Evolutionary conservation across 2,888 invertebrate species (phyloP).

Genomic region (Campopleginae sp.): DNA sequence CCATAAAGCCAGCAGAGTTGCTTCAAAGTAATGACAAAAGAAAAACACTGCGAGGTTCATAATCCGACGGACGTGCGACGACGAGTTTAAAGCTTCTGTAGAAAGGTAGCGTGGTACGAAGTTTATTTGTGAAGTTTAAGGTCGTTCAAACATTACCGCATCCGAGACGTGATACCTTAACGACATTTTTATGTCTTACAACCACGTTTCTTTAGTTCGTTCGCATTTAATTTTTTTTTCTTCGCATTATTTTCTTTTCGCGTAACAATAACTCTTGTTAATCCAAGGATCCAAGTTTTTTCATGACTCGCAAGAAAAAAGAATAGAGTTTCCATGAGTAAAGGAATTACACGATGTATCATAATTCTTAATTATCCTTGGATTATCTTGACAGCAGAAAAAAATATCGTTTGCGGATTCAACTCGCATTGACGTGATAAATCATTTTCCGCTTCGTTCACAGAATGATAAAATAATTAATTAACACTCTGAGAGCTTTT

Average conservation of each 20-base stretch:
- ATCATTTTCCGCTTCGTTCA: not conserved
- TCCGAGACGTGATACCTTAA: slow-evolving; percentile 19
- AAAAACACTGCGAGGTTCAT: not conserved
- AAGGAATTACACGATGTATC: not conserved
- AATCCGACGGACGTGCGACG: slow-evolving; percentile 20
- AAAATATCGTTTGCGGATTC: not conserved
- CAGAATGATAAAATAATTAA: not conserved
- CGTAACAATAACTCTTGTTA: not conserved
- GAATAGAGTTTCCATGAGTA: not conserved
- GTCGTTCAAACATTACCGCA: slow-evolving; percentile 16
- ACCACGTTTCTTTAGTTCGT: slow-evolving; percentile 11
- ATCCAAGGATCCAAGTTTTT: not conserved
- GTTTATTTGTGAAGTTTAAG: slow-evolving; percentile 24
- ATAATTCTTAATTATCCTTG: not conserved
- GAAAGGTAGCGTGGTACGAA: not conserved
- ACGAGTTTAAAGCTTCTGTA: not conserved
- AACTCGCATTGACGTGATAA: not conserved
- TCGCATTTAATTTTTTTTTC: slow-evolving; percentile 7
- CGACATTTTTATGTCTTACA: slow-evolving; percentile 26
- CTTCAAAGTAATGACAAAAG: not conserved
- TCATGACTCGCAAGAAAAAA: not conserved
- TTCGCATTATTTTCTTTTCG: not conserved
- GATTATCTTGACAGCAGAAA: not conserved
- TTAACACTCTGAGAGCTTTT: not conserved
- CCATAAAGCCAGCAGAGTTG: not conserved